Percentiles rank a stretch among this genome's conserved stretches.
Evolutionary conservation across 2,888 invertebrate genomes (phyloP).

Genomic region (Ptychoptera contaminata): DNA sequence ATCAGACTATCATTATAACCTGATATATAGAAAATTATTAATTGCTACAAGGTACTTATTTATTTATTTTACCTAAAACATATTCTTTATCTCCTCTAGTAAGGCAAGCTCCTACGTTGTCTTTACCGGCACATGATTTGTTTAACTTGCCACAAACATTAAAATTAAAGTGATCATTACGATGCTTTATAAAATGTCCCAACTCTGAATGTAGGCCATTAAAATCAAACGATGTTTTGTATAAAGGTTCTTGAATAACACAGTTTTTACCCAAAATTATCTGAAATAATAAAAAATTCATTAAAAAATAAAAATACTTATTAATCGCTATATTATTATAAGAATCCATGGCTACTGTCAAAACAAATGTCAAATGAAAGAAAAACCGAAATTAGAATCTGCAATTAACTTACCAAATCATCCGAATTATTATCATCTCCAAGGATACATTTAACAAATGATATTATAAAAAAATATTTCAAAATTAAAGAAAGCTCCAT

Average conservation of each 20-base stretch:
- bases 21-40: slow-evolving; percentile 10
- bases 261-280: slow-evolving; percentile 12
- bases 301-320: neutral
- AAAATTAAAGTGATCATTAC: slow-evolving; percentile 22
- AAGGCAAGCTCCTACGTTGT: slow-evolving; percentile 24
- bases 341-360: neutral
- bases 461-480: too few relatives aligned
- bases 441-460: too few relatives aligned
- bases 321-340: neutral
- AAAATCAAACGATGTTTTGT: slow-evolving; percentile 25
- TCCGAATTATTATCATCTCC: too few relatives aligned
- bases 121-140: slow-evolving; percentile 19
- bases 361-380: neutral
- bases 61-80: slow-evolving; percentile 20
- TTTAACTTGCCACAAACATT: slow-evolving; percentile 25
- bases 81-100: slow-evolving; percentile 19
- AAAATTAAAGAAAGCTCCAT: too few relatives aligned
- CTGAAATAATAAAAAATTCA: slow-evolving; percentile 3
- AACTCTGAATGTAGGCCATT: slow-evolving; percentile 22
- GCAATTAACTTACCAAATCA: too few relatives aligned
- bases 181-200: slow-evolving; percentile 16
- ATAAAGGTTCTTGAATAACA: slow-evolving; percentile 23
- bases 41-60: neutral
- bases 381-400: too few relatives aligned
- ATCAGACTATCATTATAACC: slow-evolving; percentile 23